Evolutionary conservation across 2,113 vertebrate genomes (phyloP), one percentile per base, ranked within the genome.

Genomic region (Actinemys pallida): DNA sequence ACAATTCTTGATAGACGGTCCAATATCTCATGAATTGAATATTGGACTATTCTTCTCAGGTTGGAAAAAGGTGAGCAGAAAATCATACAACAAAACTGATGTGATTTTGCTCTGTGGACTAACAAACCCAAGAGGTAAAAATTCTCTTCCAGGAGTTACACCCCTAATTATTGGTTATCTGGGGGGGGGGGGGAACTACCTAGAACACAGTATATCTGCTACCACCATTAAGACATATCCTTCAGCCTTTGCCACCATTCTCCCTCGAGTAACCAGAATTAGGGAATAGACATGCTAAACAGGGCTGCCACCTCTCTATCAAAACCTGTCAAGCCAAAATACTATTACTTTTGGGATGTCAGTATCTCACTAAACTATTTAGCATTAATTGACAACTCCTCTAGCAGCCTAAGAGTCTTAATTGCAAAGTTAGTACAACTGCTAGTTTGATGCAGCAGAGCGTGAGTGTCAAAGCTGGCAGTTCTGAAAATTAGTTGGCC

Each of bases 291-390:
- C 97, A 96, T 94, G 96, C 93, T 96, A 96, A 97, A 97, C 96
- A 96, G 93, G 95, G 87, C 96, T 97, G 96, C 96, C 97, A 97
- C 95, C 90, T 97, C 96, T 89, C 84, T 96, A 97, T 97, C 96
- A 97, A 97, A 97, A 97, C 96, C 81, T 96, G 97, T 97, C 96
- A 97, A 97, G 53, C 92, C 95, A 96, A 97, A 97, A 96, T 90
- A 96, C 96, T 96, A 79, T 91, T 91, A 95, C 97, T 94, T 97
- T 97, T 92, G 94, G 89, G 86, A 95, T 92, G 93, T 95, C 96
- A 96, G 50, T 97, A 83, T 96, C 96, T 95, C 95, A 93, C 96
- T 95, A 94, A 96, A 96, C 91, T 92, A 92, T 89, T 96, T 95
- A 84, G 89, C 94, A 92, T 97, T 97, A 97, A 97, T 96, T 97